Base-by-base conservation (phyloP, 2,797 vertebrate genomes). In the Orientallactaga sibirica region DNA sequence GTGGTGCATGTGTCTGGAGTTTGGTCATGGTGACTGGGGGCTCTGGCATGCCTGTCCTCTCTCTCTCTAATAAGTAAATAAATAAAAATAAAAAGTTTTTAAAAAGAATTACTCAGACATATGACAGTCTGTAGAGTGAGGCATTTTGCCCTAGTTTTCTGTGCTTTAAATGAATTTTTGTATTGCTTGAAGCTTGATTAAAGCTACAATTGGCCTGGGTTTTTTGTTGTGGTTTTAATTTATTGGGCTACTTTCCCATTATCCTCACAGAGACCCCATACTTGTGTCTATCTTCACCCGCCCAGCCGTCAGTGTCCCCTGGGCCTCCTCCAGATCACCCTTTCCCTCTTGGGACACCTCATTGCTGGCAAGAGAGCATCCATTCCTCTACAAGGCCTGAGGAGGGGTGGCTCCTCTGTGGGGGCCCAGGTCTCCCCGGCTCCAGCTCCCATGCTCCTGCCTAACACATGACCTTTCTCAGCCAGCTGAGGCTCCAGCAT, bases 291-390 rank as follows among this genome's bases (percentile, higher is more conserved):
- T 62, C 25, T 61, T 52, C 24, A 22, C 29, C 8, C 33, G 4
- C 0, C 27, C 11, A 20, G 1, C 0, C 2, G 4, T 41, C 61
- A 7, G 0, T 0, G 0, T 24, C 76, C 55, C 15, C 25, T 3
- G 6, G 0, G 6, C 22, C 11, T 19, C 29, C 87, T 55, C 55
- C 5, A 0, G 77, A 37, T 24, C 12, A 1, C 7, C 10, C 2
- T 55, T 58, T 1, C 19, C 9, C 22, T 29, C 64, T 41, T 27
- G 68, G 8, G 48, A 5, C 27, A 2, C 15, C 24, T 29, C 18
- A 14, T 68, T 41, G 14, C 64, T 25, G 29, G 66, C 33, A 61
- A 9, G 3, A n/a, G 67, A 10, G 33, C 2, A 4, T 24, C 5
- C 55, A 58, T 58, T 58, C 55, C 55, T 16, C 55, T 58, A 16